phyloP scores from a whole-genome alignment of 2,797 vertebrate genomes.

The Myripristis murdjan region DNA sequence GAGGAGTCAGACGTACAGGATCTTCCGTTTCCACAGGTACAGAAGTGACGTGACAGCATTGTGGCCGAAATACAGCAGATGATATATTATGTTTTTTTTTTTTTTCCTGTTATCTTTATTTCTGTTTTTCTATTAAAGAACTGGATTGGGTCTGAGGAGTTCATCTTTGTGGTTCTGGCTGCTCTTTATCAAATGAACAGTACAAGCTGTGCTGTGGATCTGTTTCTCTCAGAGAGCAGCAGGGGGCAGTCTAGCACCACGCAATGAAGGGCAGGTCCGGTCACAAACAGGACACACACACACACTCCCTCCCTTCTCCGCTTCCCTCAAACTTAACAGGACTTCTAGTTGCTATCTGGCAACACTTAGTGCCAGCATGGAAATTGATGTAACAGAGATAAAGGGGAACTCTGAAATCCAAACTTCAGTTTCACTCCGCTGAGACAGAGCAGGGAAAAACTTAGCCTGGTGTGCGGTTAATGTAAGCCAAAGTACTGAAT shows the following conservation, averaged over 20 bases:
- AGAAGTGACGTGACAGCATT: background rate
- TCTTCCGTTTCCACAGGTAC: conserved; percentile 20
- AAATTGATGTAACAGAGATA: conserved; percentile 85
- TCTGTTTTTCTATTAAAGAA: conserved; percentile 50
- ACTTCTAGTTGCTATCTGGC: conserved; percentile 82
- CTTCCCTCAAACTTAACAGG: conserved; percentile 78
- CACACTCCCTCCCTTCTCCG: conserved; percentile 68
- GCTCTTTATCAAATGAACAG: conserved; percentile 35
- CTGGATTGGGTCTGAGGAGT: conserved; percentile 39
- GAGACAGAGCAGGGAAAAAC: conserved; percentile 82
- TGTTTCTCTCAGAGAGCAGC: conserved; percentile 71
- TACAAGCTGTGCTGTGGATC: conserved; percentile 26
- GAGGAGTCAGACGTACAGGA: conserved; percentile 6
- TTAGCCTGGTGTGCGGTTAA: conserved; percentile 84
- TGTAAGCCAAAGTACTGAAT: conserved; percentile 84
- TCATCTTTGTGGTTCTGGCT: conserved; percentile 33
- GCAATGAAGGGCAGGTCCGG: conserved; percentile 62
- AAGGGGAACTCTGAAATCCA: conserved; percentile 83
- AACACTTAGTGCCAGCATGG: conserved; percentile 85
- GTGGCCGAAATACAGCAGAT: conserved; percentile 24
- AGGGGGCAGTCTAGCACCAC: conserved; percentile 88
- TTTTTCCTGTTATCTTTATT: conserved; percentile 4
- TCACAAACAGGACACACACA: conserved; percentile 83
- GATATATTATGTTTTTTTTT: conserved; percentile 45
- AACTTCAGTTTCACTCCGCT: conserved; percentile 83